phyloP scores from a whole-genome alignment of 2,888 invertebrate genomes.

The Timandra comae region DNA sequence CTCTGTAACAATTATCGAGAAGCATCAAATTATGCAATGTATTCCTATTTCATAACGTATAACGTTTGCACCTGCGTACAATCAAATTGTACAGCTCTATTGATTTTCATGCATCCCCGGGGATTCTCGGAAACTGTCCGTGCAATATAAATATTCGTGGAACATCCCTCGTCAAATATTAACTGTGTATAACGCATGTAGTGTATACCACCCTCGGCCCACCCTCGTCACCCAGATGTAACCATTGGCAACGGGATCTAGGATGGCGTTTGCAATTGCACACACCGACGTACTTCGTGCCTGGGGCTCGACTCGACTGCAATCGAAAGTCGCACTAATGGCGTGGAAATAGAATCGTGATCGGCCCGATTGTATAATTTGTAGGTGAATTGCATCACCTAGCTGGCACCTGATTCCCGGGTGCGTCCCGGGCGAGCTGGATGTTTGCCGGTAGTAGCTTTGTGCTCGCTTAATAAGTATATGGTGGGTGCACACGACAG shows the following conservation, averaged over 20 bases:
- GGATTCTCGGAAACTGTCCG: slow-evolving; percentile 31
- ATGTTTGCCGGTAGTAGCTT: slow-evolving; percentile 35
- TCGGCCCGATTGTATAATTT: slow-evolving; percentile 19
- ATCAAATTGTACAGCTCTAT: slow-evolving; percentile 29
- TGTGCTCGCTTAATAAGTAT: slow-evolving; percentile 34
- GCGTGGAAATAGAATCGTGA: slow-evolving; percentile 23
- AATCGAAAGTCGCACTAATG: slow-evolving; percentile 13
- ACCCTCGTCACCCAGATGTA: slow-evolving; percentile 37
- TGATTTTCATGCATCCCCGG: slow-evolving; percentile 34
- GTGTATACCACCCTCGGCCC: slow-evolving; percentile 16
- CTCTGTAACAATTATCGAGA: too few species aligned
- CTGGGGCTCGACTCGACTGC: slow-evolving; percentile 19
- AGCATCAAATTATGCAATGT: too few species aligned
- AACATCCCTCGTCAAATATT: slow-evolving; percentile 51
- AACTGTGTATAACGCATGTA: slow-evolving; percentile 45
- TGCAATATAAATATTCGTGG: slow-evolving; percentile 41
- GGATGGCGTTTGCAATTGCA: slow-evolving; percentile 34
- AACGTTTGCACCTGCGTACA: slow-evolving; percentile 20
- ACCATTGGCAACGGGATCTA: slow-evolving; percentile 43
- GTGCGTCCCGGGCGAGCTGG: slow-evolving; percentile 26
- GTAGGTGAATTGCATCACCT: slow-evolving; percentile 43
- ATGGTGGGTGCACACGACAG: slow-evolving; percentile 39
- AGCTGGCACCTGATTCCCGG: slow-evolving; percentile 41
- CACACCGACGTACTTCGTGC: slow-evolving; percentile 26
- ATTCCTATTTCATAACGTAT: slow-evolving; percentile 3